Evolutionary conservation across 2,113 vertebrate genomes (phyloP).

Genomic region (Apodemus speciosus): DNA sequence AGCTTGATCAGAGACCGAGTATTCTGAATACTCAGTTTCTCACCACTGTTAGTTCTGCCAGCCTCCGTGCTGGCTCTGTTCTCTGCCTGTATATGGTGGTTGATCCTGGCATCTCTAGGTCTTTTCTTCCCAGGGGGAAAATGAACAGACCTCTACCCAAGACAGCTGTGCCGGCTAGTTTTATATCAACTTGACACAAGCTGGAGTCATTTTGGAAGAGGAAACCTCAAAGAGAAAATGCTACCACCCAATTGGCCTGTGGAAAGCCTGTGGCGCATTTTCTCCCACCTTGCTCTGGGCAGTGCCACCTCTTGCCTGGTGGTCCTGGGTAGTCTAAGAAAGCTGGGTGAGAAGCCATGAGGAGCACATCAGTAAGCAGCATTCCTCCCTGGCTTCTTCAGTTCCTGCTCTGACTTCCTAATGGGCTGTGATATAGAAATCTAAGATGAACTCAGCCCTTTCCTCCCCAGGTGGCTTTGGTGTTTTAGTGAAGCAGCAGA

Average conservation of each 20-base stretch:
- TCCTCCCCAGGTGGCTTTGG: background rate
- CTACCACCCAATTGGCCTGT: background rate
- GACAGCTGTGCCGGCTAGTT: background rate
- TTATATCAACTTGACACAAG: background rate
- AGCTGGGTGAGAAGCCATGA: background rate
- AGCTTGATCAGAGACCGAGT: conserved; percentile 48
- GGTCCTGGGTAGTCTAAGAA: background rate
- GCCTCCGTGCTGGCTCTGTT: background rate
- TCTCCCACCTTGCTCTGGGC: background rate
- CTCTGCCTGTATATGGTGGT: conserved; percentile 8
- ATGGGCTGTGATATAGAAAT: background rate
- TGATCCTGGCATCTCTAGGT: background rate
- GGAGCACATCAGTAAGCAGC: background rate
- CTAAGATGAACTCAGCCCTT: background rate
- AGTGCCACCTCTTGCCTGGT: background rate
- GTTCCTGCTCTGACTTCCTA: background rate
- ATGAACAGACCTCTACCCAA: background rate
- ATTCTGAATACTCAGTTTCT: conserved; percentile 20
- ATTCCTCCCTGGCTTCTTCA: too few species aligned
- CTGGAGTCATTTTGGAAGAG: background rate
- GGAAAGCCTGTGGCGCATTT: background rate
- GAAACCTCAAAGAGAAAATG: background rate
- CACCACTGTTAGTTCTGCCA: background rate
- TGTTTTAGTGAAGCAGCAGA: background rate
- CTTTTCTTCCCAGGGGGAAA: background rate